Conservation (phyloP, 2,113 vertebrate genomes). For the Nycticebus coucang region DNA sequence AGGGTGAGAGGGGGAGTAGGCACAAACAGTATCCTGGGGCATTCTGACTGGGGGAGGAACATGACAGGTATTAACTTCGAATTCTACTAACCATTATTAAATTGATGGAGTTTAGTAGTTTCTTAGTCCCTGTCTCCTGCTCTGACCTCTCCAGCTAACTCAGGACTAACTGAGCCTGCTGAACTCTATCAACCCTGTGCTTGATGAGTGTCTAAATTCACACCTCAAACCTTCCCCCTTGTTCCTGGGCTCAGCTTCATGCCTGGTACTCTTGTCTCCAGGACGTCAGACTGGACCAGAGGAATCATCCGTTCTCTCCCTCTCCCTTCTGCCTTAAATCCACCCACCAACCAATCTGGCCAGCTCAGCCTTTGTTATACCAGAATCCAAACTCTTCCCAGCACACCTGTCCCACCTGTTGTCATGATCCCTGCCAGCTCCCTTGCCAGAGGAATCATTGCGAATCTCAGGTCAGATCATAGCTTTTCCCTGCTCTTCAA, state of each 20-base stretch:
- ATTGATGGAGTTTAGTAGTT: neutral
- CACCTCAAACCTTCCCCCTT: too few species aligned
- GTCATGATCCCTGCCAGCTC: too few species aligned
- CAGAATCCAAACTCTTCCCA: neutral
- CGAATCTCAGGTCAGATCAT: neutral
- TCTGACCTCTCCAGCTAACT: neutral
- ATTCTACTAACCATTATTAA: neutral
- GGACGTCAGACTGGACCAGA: neutral
- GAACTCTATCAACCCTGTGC: neutral
- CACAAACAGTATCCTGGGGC: neutral
- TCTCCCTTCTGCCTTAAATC: neutral
- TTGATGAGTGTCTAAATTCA: neutral
- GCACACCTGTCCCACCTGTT: neutral
- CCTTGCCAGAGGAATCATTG: too few species aligned
- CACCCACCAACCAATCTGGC: neutral
- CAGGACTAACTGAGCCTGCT: neutral
- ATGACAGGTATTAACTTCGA: neutral
- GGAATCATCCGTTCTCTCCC: rapidly evolving
- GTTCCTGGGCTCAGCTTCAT: neutral
- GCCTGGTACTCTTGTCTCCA: neutral
- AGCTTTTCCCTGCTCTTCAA: neutral
- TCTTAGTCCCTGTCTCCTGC: neutral
- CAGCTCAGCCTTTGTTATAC: neutral
- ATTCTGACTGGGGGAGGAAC: neutral
- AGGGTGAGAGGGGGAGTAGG: rapidly evolving